Base-by-base conservation (phyloP, 2,888 invertebrate species). In the Habroteleia sp. region DNA sequence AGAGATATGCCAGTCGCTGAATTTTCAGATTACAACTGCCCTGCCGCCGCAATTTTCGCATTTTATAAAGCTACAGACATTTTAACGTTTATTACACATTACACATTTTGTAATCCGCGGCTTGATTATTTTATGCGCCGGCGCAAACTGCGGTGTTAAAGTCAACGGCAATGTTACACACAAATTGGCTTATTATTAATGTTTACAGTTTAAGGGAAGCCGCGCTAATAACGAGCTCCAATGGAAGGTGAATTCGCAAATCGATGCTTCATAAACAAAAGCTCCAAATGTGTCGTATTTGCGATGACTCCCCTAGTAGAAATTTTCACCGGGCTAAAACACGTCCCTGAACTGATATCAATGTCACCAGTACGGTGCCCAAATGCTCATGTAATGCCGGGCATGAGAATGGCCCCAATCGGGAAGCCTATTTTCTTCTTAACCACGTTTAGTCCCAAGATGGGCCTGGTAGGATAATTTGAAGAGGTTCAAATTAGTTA, bases 1-100 rank as follows among this genome's bases (percentile, higher is more conserved):
- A 79, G 76, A 80, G 77, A 78, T 78, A 78, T 66, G 74, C 54
- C 66, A 37, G 58, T 63, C 63, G 60, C 54, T 58, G 76, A 68
- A 76, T 74, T 73, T 69, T 65, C 68, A 76, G 74, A 80, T 77
- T 74, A 78, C 58, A 33, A 35, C 60, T 42, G 52, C 25, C 23
- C 60, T 27, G 10, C 8, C 35, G 35, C 13, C 5, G 58, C 71
- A 37, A 62, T 52, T 66, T 76, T 66, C 50, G 46, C 56, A 16
- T 72, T 63, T 72, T 63, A 63, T 41, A 56, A 56, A 39, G 48
- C 72, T 42, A 62, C 56, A 25, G 62, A 44, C 60, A 33, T 62
- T 63, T 63, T 31, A 46, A 37, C 54, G 48, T 69, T 69, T 52
- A 60, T 56, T 69, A 44, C 50, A 60, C 33, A 25, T 33, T 35